Conservation (phyloP, 1,140 invertebrate species). For the Sarcophaga peregrina region DNA sequence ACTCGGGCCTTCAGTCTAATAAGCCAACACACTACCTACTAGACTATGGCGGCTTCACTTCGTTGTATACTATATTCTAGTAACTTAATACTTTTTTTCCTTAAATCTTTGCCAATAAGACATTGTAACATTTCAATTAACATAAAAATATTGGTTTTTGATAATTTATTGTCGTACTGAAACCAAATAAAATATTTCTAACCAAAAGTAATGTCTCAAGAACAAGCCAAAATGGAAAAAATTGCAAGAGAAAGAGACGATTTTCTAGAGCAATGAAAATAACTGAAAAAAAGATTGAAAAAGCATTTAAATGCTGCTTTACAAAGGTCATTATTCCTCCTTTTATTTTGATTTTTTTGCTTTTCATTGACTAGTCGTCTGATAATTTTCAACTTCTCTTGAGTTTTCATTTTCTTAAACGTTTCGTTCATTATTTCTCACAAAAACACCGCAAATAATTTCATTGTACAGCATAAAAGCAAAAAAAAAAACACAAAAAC, state of each 20-base stretch:
- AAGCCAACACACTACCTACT: no score
- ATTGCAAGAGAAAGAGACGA: not conserved
- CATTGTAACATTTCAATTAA: not conserved
- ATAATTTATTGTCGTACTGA: not conserved
- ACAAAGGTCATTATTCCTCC: constrained; percentile 7
- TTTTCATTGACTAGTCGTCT: no score
- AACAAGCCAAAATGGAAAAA: not conserved
- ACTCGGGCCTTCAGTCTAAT: no score
- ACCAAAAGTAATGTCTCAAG: not conserved
- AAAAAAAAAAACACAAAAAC: not conserved
- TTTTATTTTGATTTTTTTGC: not conserved
- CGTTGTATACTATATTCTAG: no score
- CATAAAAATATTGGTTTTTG: not conserved
- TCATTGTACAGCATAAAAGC: not conserved
- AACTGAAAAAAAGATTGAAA: not conserved
- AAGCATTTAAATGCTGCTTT: not conserved
- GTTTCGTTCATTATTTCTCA: not conserved
- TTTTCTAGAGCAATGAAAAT: not conserved
- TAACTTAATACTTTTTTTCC: no score
- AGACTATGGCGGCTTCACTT: no score
- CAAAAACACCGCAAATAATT: constrained; percentile 4
- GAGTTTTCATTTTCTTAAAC: not conserved
- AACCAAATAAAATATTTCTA: not conserved
- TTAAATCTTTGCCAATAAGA: no score
- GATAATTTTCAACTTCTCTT: not conserved